Conservation (phyloP, 2,113 vertebrate genomes). For the Uria aalge region DNA sequence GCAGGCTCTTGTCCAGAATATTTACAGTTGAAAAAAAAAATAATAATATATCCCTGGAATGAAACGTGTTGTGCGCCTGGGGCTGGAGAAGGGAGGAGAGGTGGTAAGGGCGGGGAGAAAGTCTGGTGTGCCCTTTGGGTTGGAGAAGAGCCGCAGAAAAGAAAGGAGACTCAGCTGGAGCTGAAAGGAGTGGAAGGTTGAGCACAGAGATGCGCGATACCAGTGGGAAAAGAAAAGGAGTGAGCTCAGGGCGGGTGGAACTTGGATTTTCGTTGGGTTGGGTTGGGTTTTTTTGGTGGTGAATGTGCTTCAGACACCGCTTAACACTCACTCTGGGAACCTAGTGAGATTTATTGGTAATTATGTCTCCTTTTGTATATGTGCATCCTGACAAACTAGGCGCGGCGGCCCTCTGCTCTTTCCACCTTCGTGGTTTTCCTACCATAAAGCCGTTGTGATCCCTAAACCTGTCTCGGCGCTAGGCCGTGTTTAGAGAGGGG, state of each 20-base stretch:
- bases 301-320: not conserved
- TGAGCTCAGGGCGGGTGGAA: rapidly evolving
- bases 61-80: not conserved
- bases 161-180: not conserved
- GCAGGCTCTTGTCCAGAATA: not conserved
- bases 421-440: not conserved
- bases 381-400: not conserved
- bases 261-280: not conserved
- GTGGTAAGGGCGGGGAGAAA: not conserved
- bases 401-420: not conserved
- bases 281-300: not conserved
- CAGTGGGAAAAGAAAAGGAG: not conserved
- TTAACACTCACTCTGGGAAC: not conserved
- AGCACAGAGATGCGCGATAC: not conserved
- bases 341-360: not conserved
- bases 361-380: not conserved
- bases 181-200: not conserved
- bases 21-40: not conserved
- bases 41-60: not conserved
- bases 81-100: not conserved
- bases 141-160: not conserved
- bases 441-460: not conserved
- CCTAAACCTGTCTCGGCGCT: not conserved
- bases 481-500: rapidly evolving
- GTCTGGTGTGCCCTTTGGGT: not conserved